Evolutionary conservation across 2,797 vertebrate species (phyloP).

Genomic region (Urophycis tenuis): DNA sequence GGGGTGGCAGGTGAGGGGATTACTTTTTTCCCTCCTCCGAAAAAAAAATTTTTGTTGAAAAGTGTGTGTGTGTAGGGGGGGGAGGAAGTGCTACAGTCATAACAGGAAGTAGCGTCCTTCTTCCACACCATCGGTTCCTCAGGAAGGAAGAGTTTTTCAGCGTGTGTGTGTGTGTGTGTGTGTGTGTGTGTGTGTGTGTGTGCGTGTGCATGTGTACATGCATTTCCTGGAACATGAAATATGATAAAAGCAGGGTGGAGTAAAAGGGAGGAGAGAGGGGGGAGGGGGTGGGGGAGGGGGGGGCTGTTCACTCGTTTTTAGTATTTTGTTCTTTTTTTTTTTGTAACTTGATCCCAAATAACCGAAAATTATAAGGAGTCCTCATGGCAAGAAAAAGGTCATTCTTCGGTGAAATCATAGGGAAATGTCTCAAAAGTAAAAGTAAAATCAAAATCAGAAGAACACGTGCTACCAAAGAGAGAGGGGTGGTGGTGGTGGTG

Average conservation of each 20-base stretch:
- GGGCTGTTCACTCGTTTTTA: conserved; percentile 56
- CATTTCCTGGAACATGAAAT: conserved; percentile 82
- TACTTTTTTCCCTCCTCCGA: background rate
- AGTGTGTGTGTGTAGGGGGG: background rate
- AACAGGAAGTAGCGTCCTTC: conserved; percentile 43
- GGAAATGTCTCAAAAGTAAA: conserved; percentile 69
- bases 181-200: conserved; percentile 84
- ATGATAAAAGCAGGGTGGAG: conserved; percentile 65
- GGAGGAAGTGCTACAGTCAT: background rate
- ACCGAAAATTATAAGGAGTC: conserved; percentile 67
- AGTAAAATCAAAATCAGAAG: conserved; percentile 64
- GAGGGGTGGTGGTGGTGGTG: no score
- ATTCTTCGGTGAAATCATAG: conserved; percentile 77
- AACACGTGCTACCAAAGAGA: conserved; percentile 83
- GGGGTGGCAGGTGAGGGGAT: conserved; percentile 3
- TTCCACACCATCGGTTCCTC: conserved; percentile 78
- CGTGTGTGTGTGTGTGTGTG: conserved; percentile 59
- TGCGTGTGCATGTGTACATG: conserved; percentile 79
- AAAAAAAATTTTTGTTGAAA: background rate
- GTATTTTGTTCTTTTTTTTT: conserved; percentile 35
- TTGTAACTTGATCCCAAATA: conserved; percentile 30
- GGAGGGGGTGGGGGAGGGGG: conserved; percentile 1
- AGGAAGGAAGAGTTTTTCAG: conserved; percentile 67
- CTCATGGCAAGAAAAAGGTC: conserved; percentile 38
- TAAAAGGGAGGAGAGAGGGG: conserved; percentile 21